Evolutionary conservation across 2,797 vertebrate genomes (phyloP).

Genomic region (Rhinoraja longicauda): DNA sequence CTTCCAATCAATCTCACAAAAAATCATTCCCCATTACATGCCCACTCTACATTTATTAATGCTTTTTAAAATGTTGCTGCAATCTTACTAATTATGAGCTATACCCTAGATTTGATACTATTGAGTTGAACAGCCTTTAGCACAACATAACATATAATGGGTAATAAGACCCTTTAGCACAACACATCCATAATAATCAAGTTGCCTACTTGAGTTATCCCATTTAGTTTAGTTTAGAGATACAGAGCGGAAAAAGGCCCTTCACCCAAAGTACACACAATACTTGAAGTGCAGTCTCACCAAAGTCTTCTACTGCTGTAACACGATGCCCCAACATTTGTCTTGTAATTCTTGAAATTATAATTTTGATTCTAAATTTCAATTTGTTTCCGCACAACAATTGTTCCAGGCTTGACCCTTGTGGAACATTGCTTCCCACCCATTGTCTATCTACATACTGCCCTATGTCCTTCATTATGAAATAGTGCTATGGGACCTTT

Average conservation of each 20-base stretch:
- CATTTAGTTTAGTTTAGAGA: too few species aligned
- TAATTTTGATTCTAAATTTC: not conserved
- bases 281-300: too few species aligned
- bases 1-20: not conserved
- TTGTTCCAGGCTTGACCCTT: not conserved
- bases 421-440: not conserved
- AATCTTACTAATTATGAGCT: not conserved
- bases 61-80: not conserved
- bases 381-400: not conserved
- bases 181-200: too few species aligned
- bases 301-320: not conserved
- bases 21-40: not conserved
- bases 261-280: too few species aligned
- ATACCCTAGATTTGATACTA: not conserved
- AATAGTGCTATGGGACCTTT: not conserved
- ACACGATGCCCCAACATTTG: too few species aligned
- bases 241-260: too few species aligned
- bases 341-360: too few species aligned
- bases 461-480: not conserved
- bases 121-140: too few species aligned
- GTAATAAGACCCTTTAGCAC: too few species aligned
- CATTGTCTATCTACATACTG: not conserved
- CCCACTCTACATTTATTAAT: not conserved
- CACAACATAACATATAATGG: too few species aligned
- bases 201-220: too few species aligned